phyloP scores from a whole-genome alignment of 2,888 invertebrate genomes.

The Heliconius aoede region DNA sequence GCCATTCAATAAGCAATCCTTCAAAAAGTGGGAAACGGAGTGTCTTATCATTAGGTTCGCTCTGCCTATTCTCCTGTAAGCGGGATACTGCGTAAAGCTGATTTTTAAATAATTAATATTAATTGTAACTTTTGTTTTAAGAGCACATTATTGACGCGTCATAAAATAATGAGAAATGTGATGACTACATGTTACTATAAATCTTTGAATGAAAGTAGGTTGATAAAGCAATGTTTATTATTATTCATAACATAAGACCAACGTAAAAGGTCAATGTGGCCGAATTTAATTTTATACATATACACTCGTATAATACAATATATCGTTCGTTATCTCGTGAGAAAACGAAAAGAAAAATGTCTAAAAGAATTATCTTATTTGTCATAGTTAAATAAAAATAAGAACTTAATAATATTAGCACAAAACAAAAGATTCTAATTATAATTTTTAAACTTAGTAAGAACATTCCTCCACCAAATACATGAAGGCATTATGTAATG shows the following conservation, averaged over 20 bases:
- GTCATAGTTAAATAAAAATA: not conserved
- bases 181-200: not conserved
- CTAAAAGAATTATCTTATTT: too few species aligned
- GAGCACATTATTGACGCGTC: too few species aligned
- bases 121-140: too few species aligned
- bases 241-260: not conserved
- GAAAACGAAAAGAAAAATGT: not conserved
- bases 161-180: too few species aligned
- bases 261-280: not conserved
- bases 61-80: too few species aligned
- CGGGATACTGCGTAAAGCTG: too few species aligned
- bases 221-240: not conserved
- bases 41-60: too few species aligned
- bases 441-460: not conserved
- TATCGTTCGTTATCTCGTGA: not conserved
- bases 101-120: too few species aligned
- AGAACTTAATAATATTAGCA: not conserved
- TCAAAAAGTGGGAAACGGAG: too few species aligned
- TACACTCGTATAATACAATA: not conserved
- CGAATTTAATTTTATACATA: not conserved
- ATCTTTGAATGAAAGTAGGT: not conserved
- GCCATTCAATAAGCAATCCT: too few species aligned
- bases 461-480: constrained; percentile 10
- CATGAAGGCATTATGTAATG: constrained; percentile 17
- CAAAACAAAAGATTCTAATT: not conserved